phyloP scores from a whole-genome alignment of 2,113 vertebrate species.

The Forbesichthys papilliferus region DNA sequence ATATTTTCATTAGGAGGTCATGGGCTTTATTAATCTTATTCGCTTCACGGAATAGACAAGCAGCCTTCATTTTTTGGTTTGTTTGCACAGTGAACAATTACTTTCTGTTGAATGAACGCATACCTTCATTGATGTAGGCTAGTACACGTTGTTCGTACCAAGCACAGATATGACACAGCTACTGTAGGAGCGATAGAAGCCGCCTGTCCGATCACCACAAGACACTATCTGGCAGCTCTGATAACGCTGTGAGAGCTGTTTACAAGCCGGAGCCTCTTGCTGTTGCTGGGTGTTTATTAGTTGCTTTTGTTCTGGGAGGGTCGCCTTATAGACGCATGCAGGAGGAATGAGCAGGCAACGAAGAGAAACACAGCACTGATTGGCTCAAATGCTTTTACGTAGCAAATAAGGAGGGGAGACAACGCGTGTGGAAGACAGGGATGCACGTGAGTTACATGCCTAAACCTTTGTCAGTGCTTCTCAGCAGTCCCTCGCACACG shows the following conservation, averaged over 20 bases:
- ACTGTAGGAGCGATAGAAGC: conserved; percentile 46
- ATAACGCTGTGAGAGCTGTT: conserved; percentile 27
- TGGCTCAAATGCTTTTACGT: background rate
- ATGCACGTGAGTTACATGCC: conserved; percentile 1
- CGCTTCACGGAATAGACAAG: conserved; percentile 1
- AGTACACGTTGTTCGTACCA: background rate
- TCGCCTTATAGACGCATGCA: conserved; percentile 17
- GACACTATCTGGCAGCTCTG: conserved; percentile 21
- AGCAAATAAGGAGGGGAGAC: conserved; percentile 1
- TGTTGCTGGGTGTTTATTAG: conserved; percentile 12
- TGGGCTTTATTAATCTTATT: background rate
- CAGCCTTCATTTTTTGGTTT: conserved; percentile 6
- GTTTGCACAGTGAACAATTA: background rate
- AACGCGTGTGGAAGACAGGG: conserved; percentile 1
- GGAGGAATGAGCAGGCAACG: background rate
- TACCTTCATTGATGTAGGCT: conserved; percentile 15
- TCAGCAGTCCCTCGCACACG: background rate
- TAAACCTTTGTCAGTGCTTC: no score
- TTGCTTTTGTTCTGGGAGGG: conserved; percentile 11
- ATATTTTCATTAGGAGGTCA: background rate
- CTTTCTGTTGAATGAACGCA: conserved; percentile 33
- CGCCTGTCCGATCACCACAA: conserved; percentile 17
- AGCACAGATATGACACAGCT: conserved; percentile 37
- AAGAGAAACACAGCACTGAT: conserved; percentile 1
- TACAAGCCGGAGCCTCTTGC: conserved; percentile 27